Percentiles rank a stretch among this genome's conserved stretches.
Evolutionary conservation across 2,888 invertebrate species (phyloP).

Genomic region (Leucozona laternaria): DNA sequence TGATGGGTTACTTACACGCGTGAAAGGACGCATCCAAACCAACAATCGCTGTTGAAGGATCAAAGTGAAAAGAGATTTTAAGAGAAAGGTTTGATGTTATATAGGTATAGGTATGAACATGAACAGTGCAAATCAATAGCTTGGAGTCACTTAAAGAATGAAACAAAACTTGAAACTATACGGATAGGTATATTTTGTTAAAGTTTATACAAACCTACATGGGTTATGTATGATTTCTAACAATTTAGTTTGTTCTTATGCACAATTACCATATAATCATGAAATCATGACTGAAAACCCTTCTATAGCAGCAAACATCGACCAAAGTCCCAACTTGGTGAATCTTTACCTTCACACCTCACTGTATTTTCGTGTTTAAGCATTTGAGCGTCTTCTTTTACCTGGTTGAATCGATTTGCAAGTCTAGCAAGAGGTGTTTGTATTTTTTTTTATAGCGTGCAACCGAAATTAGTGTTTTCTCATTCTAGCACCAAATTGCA

Average conservation of each 20-base stretch:
- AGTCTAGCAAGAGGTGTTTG: constrained; percentile 8
- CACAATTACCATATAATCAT: no score
- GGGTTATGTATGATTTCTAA: no score
- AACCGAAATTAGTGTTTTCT: constrained; percentile 61
- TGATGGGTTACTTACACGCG: constrained; percentile 71
- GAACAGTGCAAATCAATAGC: constrained; percentile 2
- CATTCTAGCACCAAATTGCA: constrained; percentile 51
- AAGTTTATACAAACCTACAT: no score
- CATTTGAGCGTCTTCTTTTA: constrained; percentile 29
- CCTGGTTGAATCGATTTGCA: constrained; percentile 45
- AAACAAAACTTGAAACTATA: neutral
- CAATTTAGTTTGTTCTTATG: no score
- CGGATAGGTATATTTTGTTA: no score
- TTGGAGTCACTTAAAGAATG: neutral
- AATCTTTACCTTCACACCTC: neutral
- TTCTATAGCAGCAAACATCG: neutral
- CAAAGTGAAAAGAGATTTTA: constrained; percentile 56
- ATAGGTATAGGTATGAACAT: neutral
- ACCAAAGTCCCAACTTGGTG: neutral
- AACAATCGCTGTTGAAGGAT: constrained; percentile 55
- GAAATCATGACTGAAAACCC: neutral
- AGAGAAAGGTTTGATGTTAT: no score
- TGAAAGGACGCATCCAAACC: constrained; percentile 57
- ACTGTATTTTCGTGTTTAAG: constrained; percentile 3
- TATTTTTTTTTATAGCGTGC: constrained; percentile 13